phyloP scores from a whole-genome alignment of 2,113 vertebrate species.

The Charadrius vociferus region DNA sequence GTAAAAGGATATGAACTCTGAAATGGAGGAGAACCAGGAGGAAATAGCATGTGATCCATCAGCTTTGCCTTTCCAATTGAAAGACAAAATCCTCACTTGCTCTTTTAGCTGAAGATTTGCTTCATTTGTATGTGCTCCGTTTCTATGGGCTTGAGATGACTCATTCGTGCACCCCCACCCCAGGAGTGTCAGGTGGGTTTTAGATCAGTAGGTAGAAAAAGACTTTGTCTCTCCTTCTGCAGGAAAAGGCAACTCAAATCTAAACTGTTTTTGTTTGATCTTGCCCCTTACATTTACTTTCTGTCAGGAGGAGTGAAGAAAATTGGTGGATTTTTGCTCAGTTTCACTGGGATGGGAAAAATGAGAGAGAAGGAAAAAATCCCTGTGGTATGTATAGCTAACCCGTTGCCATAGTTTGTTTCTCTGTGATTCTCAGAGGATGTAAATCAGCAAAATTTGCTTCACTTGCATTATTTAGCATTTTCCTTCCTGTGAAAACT shows the following conservation, averaged over 20 bases:
- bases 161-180: accelerated
- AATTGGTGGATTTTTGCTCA: neutral
- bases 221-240: neutral
- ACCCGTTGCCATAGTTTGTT: neutral
- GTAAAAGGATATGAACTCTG: neutral
- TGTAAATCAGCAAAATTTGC: neutral
- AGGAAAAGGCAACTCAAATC: neutral
- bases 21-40: neutral
- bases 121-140: neutral
- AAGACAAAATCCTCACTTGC: neutral
- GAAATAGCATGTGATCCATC: neutral
- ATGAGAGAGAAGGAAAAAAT: neutral
- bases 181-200: neutral
- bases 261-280: neutral
- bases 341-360: neutral
- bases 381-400: neutral
- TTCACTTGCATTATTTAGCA: neutral
- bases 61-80: neutral
- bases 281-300: neutral
- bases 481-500: neutral
- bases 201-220: neutral
- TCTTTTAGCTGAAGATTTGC: neutral
- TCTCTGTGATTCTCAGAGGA: neutral
- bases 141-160: neutral
- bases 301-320: neutral